Base-by-base conservation (phyloP, 2,888 invertebrate genomes). In the Acanthococcus lagerstroemiae region DNA sequence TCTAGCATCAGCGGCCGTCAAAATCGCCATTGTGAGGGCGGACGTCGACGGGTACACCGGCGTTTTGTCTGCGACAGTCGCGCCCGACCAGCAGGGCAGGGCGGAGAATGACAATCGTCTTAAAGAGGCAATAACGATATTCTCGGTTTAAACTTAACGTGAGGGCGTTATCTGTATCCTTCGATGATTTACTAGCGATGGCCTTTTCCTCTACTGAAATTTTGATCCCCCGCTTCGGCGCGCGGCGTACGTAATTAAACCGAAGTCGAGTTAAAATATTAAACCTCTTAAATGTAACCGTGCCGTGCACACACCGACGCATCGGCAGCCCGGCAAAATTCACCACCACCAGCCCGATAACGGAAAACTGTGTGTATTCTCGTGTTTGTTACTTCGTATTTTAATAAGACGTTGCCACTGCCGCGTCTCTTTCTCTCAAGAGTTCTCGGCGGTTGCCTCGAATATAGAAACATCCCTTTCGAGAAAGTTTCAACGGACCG, bases 161-260 rank as follows among this genome's bases (percentile, higher is more conserved):
- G 61, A 61, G 61, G 61, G 61, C 61, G 61, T 61, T 61, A 61
- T 61, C 61, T 61, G n/a, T n/a, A 50, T 52, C 52, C 52, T 50
- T 61, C 52, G 61, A 61, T 61, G 61, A 61, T 61, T 61, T 61
- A 61, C 52, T 61, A 52, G 61, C 61, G 61, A 61, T 61, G 61
- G 61, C 61, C 60, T 61, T 61, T 61, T 61, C 26, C 61, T 22
- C 22, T 58, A 25, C 52, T 61, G 61, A 61, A 61, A 61, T 61
- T 61, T 61, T 61, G 52, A 52, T 61, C 61, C 58, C 61, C 54
- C 52, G 61, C 61, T 30, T 61, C 61, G 46, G 50, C 61, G 61
- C 15, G 22, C 24, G 27, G 55, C 37, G 37, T n/a, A 45, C 44
- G 58, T 61, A 61, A 61, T 61, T 61, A 61, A 61, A 61, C 26